These are phyloP conservation scores for Iselma pallidipennis DNA, from an alignment of 2,888 invertebrate species.

Conservation along the genomic window DNA sequence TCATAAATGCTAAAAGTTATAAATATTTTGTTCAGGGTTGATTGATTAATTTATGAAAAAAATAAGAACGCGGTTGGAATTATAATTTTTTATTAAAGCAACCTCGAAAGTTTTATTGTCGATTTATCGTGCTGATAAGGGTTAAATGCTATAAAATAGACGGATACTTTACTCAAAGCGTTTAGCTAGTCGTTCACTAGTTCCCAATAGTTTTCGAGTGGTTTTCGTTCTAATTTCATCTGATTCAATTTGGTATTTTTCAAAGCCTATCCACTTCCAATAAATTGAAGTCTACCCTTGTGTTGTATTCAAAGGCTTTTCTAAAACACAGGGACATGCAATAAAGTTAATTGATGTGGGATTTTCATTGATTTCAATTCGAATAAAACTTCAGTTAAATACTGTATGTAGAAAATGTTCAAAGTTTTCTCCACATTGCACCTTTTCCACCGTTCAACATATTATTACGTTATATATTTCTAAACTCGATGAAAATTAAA, in stretches of 20 bases:
- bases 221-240: background rate
- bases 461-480: no score
- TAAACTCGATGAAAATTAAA: no score
- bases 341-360: conserved; percentile 23
- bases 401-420: no score
- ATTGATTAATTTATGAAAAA: no score
- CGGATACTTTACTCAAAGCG: background rate
- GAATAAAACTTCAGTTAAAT: no score
- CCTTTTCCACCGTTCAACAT: no score
- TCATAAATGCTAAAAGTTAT: no score
- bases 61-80: no score
- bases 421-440: no score
- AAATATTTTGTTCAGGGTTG: no score
- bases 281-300: conserved; percentile 11
- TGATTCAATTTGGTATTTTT: background rate
- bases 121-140: background rate
- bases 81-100: background rate
- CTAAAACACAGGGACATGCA: conserved; percentile 18
- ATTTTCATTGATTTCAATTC: no score
- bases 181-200: background rate
- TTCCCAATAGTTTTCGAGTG: background rate
- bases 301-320: conserved; percentile 11
- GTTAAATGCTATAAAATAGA: background rate
- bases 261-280: conserved; percentile 1
- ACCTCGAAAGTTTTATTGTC: background rate